Conservation (phyloP, 2,113 vertebrate species). For the Psilopogon haemacephalus region DNA sequence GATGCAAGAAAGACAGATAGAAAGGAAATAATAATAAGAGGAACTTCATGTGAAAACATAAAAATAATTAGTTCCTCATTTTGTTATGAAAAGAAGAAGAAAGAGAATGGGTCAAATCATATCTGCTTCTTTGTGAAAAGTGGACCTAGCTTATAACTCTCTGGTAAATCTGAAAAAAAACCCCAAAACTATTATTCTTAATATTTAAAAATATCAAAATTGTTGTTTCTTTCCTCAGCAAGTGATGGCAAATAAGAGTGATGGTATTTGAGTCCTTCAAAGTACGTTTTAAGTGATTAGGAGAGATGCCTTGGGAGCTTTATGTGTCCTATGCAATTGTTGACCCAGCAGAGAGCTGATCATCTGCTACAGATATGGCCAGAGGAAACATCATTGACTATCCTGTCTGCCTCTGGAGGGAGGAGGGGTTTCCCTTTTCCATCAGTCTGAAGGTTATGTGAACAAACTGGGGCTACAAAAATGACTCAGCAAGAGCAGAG, state of each 20-base stretch:
- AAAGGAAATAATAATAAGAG: background rate
- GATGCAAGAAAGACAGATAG: background rate
- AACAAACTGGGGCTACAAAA: background rate
- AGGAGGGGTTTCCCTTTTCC: fast-evolving
- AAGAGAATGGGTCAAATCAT: background rate
- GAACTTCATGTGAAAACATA: background rate
- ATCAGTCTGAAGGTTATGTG: fast-evolving
- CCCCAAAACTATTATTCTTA: too few species aligned
- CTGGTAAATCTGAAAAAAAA: background rate
- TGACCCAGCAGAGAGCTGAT: fast-evolving
- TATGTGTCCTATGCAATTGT: background rate
- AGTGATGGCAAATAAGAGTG: background rate
- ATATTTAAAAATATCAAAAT: background rate
- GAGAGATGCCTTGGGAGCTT: background rate
- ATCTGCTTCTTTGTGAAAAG: background rate
- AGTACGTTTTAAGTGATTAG: too few species aligned
- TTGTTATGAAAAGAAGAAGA: background rate
- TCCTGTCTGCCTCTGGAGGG: background rate
- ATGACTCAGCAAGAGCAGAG: fast-evolving
- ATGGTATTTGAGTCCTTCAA: background rate
- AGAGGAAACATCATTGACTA: fast-evolving
- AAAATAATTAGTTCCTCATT: background rate
- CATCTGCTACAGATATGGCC: background rate
- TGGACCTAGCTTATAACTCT: background rate
- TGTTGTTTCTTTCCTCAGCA: background rate